Conservation (phyloP, 2,888 invertebrate species). For the Lasius platythorax region DNA sequence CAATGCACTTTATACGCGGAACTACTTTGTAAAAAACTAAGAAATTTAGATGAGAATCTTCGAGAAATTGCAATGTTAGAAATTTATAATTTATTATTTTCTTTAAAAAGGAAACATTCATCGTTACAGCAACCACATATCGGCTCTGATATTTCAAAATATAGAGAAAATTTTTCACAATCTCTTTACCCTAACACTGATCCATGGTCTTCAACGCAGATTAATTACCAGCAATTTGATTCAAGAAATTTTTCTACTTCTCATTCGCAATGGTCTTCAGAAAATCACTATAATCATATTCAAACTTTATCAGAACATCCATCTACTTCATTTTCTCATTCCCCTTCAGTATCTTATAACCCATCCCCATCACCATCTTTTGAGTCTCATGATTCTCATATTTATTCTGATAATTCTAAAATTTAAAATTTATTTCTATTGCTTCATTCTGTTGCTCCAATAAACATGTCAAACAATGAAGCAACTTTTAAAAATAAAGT, state of each 20-base stretch:
- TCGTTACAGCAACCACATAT: not conserved
- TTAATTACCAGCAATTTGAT: not conserved
- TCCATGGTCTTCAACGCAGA: not conserved
- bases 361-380: not conserved
- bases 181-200: not conserved
- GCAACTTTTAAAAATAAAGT: too few species aligned
- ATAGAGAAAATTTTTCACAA: not conserved
- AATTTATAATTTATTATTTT: not conserved
- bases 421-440: too few species aligned
- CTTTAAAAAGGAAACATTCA: not conserved
- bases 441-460: too few species aligned
- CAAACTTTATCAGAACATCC: not conserved
- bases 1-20: not conserved
- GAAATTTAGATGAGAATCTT: not conserved
- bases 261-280: not conserved
- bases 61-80: not conserved
- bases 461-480: too few species aligned
- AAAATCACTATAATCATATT: not conserved
- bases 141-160: not conserved
- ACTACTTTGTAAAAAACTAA: not conserved
- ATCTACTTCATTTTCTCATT: not conserved
- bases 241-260: not conserved
- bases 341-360: too few species aligned
- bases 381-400: too few species aligned
- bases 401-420: too few species aligned